Evolutionary conservation across 2,888 invertebrate genomes (phyloP), one percentile per base, ranked within the genome.

Genomic region (Polietes domitor): DNA sequence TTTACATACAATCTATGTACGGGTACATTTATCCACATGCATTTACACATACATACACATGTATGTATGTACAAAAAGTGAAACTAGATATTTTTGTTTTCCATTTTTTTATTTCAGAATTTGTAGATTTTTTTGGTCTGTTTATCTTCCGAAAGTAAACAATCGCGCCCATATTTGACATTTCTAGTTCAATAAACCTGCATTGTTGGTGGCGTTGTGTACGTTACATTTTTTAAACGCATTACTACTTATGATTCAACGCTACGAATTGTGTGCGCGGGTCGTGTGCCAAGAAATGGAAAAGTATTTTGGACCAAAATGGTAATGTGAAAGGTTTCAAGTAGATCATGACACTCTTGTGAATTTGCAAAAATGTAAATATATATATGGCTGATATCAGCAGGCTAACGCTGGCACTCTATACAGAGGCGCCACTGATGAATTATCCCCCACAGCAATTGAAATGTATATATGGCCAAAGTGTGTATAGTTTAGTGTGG

Each of bases 171-270:
- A 72, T 61, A 77, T 77, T 76, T 63, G 70, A 82, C 74, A 71
- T 70, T 63, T 80, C 73, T 73, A 73, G 79, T 76, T 77, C 80
- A 80, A 77, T 80, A 80, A 83, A 83, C 77, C 55, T 53, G 47
- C 21, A 65, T 65, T 65, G 65, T 65, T 12, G 28, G 63, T 19
- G 15, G 5, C 41, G 63, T 63, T 32, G 37, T 37, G 37, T 37
- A 26, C 58, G 58, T 58, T 32, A 32, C 32, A 17, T 63, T 63
- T 63, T 17, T 63, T 63, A 21, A 21, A 21, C 53, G 58, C 15
- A 24, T 47, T 15, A n/a, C 58, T 58, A 26, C 58, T 58, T 1
- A 15, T 58, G 58, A 19, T 7, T 21, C 53, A 53, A 17, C 17
- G 10, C 4, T 2, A 47, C 37, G 9, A 32, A 32, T 9, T 9